Conservation (phyloP, 2,888 invertebrate species). For the Orchesellides sinensis region DNA sequence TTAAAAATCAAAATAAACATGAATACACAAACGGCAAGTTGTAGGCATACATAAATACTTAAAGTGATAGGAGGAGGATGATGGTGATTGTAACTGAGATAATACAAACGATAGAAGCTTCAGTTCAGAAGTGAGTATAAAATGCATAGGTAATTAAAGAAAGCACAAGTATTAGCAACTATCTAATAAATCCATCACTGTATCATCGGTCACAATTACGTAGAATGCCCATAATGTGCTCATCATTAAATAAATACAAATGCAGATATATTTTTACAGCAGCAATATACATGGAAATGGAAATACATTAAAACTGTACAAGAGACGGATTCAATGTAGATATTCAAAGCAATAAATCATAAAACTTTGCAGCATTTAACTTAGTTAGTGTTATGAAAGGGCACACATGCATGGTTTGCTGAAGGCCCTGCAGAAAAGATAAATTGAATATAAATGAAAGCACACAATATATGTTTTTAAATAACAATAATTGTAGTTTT, state of each 20-base stretch:
- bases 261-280: neutral
- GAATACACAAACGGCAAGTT: slow-evolving; percentile 10
- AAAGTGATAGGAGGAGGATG: no score
- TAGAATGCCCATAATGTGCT: neutral
- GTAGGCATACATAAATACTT: no score
- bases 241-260: neutral
- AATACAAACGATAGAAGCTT: neutral
- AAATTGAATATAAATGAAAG: slow-evolving; percentile 7
- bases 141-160: slow-evolving; percentile 15
- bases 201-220: neutral
- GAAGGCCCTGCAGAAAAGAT: slow-evolving; percentile 41
- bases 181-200: slow-evolving; percentile 15
- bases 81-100: no score
- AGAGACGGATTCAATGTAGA: neutral
- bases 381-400: slow-evolving; percentile 50
- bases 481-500: slow-evolving; percentile 38
- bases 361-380: slow-evolving; percentile 48
- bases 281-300: neutral
- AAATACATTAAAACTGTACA: slow-evolving; percentile 9
- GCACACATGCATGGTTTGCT: slow-evolving; percentile 46
- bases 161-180: slow-evolving; percentile 17
- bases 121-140: neutral
- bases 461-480: slow-evolving; percentile 27
- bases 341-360: slow-evolving; percentile 44
- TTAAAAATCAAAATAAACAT: slow-evolving; percentile 11